A percentile compares a stretch with the other conserved stretches of the same genome.
phyloP scores from a whole-genome alignment of 2,888 invertebrate species.

The Gymnosoma rotundatum region DNA sequence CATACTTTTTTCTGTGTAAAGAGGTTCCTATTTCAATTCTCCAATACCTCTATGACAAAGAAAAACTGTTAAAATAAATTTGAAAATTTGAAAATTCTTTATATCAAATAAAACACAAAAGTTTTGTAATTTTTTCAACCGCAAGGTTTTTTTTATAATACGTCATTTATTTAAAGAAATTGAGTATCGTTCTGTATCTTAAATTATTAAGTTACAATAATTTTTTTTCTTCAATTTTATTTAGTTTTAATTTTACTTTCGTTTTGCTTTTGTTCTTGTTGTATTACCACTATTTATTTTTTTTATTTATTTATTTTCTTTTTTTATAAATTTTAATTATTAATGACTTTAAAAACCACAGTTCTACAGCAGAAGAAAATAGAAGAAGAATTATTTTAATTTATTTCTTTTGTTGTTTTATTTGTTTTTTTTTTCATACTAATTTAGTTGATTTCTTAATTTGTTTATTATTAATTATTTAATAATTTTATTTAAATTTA shows the following conservation, averaged over 20 bases:
- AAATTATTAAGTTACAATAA: slow-evolving; percentile 55
- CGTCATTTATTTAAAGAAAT: slow-evolving; percentile 73
- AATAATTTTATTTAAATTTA: slow-evolving; percentile 47
- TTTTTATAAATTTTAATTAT: neutral
- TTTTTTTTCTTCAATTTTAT: slow-evolving; percentile 35
- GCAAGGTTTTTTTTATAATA: slow-evolving; percentile 63
- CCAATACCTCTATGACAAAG: no score
- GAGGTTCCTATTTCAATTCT: no score
- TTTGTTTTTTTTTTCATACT: slow-evolving; percentile 59
- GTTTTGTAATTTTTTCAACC: slow-evolving; percentile 55
- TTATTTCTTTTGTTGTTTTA: slow-evolving; percentile 39
- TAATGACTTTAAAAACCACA: slow-evolving; percentile 44
- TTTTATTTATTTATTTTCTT: neutral
- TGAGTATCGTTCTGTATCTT: slow-evolving; percentile 64
- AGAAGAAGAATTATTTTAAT: slow-evolving; percentile 45
- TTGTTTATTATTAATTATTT: slow-evolving; percentile 55
- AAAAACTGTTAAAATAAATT: no score
- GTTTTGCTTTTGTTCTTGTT: slow-evolving; percentile 14
- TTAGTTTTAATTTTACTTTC: slow-evolving; percentile 64
- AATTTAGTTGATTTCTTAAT: slow-evolving; percentile 70
- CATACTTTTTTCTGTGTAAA: no score
- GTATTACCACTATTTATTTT: slow-evolving; percentile 1
- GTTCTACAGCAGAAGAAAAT: slow-evolving; percentile 62
- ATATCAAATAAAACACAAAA: slow-evolving; percentile 29
- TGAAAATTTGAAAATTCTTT: no score